Evolutionary conservation across 2,888 invertebrate species (phyloP), one percentile per base, ranked within the genome.

Genomic region (Hyposoter dolosus): DNA sequence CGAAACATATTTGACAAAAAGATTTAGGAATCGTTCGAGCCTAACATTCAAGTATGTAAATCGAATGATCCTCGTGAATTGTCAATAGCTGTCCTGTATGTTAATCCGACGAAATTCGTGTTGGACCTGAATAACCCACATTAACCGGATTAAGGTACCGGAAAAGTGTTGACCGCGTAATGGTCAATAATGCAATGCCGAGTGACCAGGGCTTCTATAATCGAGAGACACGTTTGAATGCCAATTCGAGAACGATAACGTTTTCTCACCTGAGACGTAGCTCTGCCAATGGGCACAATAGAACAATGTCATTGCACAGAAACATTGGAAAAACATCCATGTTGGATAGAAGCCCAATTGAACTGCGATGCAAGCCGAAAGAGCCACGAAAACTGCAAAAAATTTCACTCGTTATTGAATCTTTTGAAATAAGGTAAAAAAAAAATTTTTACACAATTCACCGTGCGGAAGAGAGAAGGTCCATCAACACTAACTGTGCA

Each of bases 201-300:
- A 35, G 65, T n/a, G 17, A 7, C 35, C 7, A 35, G n/a, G 9
- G n/a, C 35, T 17, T 63, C 9, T 6, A 65, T 4, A 35, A 56
- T 32, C 4, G 32, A 35, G 32, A 35, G 32, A 7, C 50, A 28
- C 43, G 23, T 45, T 60, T 28, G 3, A 43, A 77, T 74, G 76
- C 47, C 43, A 82, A 47, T 68, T 71, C 47, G 12, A 23, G 10
- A 15, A 77, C 35, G 23, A 53, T 81, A 69, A 71, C 15, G 50
- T 65, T 77, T 72, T 66, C 92, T 92, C 94, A 94, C 97, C 99
- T 87, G 99, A 99, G 60, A 99, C 99, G 94, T 99, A 99, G 0
- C 99, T 99, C 94, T 99, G 99, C 99, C 99, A 99, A 95, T 99
- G 99, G 28, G 99, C 99, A 94, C 98, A 98, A 95, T 99, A 99